Conservation (phyloP, 2,113 vertebrate species). For the Arenaria interpres region DNA sequence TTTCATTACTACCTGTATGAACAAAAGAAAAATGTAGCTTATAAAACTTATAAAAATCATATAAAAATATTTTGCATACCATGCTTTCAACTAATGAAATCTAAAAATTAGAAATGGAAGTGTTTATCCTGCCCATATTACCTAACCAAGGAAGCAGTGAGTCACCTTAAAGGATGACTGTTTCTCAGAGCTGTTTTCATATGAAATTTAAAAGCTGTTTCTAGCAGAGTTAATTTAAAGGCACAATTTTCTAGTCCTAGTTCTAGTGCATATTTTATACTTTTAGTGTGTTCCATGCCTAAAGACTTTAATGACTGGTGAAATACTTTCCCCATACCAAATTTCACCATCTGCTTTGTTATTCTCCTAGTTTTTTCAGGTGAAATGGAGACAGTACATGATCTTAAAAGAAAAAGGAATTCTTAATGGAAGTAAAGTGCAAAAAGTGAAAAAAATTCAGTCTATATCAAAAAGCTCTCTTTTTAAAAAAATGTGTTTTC, state of each 20-base stretch:
- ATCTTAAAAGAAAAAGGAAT: background rate
- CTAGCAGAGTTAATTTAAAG: background rate
- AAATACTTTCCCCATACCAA: background rate
- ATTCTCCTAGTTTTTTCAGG: background rate
- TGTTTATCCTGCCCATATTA: background rate
- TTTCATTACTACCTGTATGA: background rate
- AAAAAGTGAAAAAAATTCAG: background rate
- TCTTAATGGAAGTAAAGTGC: background rate
- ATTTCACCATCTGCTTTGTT: background rate
- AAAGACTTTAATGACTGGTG: background rate
- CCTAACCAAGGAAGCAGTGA: background rate
- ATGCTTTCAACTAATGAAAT: background rate
- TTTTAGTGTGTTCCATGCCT: background rate
- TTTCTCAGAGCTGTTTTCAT: background rate
- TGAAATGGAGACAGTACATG: background rate
- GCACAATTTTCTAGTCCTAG: background rate
- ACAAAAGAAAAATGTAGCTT: background rate
- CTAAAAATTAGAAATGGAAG: background rate
- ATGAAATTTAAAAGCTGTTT: background rate
- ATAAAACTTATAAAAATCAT: background rate
- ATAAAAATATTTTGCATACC: background rate
- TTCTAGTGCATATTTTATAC: background rate
- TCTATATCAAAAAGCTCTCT: background rate
- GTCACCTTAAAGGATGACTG: background rate
- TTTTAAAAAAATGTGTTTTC: background rate